These are phyloP conservation scores for Triops cancriformis DNA, from an alignment of 1,140 invertebrate species.

Conservation along the genomic window DNA sequence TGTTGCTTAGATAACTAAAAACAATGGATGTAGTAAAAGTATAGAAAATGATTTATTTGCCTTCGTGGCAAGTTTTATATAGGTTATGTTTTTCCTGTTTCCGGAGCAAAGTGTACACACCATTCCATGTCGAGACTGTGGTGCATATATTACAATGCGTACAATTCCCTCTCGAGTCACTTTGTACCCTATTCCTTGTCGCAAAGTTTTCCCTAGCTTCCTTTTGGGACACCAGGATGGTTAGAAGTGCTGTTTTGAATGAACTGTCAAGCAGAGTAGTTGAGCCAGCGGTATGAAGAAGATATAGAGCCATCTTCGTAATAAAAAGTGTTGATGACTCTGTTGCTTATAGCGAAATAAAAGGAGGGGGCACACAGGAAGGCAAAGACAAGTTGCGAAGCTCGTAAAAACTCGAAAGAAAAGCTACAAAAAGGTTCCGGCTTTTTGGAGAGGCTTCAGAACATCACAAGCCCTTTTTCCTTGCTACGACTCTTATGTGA, in stretches of 20 bases:
- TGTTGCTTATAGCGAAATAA: constrained; percentile 8
- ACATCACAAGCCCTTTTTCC: too few species aligned
- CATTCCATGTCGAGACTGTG: neutral
- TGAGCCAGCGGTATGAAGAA: neutral
- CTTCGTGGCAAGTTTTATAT: neutral
- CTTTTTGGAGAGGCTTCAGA: neutral
- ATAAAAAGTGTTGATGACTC: constrained; percentile 7
- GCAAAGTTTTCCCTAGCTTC: neutral
- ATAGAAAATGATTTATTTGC: neutral
- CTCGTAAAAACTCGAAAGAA: neutral
- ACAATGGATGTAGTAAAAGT: neutral
- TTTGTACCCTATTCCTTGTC: neutral
- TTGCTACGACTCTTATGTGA: too few species aligned
- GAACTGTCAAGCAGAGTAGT: neutral
- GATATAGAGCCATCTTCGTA: neutral
- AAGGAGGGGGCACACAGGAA: neutral
- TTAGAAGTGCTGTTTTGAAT: neutral
- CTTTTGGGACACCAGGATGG: neutral
- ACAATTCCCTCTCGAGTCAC: neutral
- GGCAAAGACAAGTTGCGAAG: neutral
- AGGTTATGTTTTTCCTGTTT: neutral
- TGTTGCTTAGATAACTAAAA: neutral
- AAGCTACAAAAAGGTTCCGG: neutral
- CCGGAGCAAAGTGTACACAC: neutral
- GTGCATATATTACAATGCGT: neutral